Conservation (phyloP, 2,888 invertebrate genomes). For the Ferdinandea cuprea region DNA sequence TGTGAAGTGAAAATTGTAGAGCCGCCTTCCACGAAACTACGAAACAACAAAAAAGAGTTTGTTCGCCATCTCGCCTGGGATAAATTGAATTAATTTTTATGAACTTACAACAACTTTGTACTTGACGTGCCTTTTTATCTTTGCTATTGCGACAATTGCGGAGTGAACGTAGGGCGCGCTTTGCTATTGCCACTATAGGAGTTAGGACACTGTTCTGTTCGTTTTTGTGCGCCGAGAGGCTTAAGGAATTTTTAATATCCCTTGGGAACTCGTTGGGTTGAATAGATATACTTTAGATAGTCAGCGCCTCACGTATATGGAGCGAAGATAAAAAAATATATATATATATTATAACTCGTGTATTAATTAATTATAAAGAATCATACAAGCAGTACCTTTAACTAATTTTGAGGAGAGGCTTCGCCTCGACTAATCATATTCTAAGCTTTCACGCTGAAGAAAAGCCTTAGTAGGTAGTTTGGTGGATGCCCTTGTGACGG, state of each 20-base stretch:
- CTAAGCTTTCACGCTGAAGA: too few relatives aligned
- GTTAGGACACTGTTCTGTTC: neutral
- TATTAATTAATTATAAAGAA: too few relatives aligned
- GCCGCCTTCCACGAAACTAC: conserved; percentile 19
- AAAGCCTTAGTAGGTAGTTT: too few relatives aligned
- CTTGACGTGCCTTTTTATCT: conserved; percentile 33
- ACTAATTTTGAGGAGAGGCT: too few relatives aligned
- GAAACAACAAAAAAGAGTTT: conserved; percentile 40
- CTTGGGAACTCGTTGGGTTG: neutral
- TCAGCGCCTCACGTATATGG: neutral
- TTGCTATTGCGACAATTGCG: conserved; percentile 17
- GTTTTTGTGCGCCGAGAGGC: neutral
- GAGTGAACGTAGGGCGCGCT: neutral
- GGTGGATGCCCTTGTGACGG: too few relatives aligned
- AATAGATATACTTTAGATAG: neutral
- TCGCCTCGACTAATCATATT: too few relatives aligned
- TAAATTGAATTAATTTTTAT: conserved; percentile 64
- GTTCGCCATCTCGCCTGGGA: conserved; percentile 40
- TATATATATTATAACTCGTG: too few relatives aligned
- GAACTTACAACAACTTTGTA: conserved; percentile 47
- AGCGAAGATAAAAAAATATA: too few relatives aligned
- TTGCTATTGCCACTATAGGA: too few relatives aligned
- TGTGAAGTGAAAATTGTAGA: conserved; percentile 29
- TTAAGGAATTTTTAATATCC: conserved; percentile 2
- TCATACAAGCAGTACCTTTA: too few relatives aligned